Evolutionary conservation across 2,797 vertebrate species (phyloP), one percentile per base, ranked within the genome.

Genomic region (Clamator glandarius): DNA sequence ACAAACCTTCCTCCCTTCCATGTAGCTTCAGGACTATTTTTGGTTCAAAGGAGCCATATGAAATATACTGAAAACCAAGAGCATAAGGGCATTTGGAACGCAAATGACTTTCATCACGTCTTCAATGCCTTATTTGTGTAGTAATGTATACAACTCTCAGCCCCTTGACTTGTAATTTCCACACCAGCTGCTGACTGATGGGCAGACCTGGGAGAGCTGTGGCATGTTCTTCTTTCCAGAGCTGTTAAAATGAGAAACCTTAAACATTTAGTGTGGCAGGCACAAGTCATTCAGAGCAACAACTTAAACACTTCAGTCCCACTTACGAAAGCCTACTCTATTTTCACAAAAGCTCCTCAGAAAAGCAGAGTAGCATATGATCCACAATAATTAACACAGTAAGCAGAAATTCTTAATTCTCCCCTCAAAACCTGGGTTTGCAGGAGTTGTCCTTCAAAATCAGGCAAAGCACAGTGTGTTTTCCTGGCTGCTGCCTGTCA

Each of bases 181-280:
- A 74, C 51, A 39, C 14, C 28, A 64, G 64, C 23, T 8, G 2
- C 69, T 50, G 28, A 24, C 17, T 31, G 61, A 58, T 1, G 15
- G 61, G 44, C 54, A 50, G 61, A n/a, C 18, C 23, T 73, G 13
- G 39, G 51, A 58, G 44, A 69, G 46, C 31, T 44, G 55, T 35
- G 26, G 2, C 0, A 0, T 86, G 55, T 50, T 88, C 20, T 48
- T 55, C 28, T 64, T 57, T 33, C n/a, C 1, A 31, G 1, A 59
- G 20, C 11, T 5, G 2, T 35, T 33, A 39, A 68, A 42, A 44
- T 51, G 67, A 67, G 84, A 76, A 88, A 15, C 31, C 52, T 41
- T 8, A 39, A 44, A 55, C 39, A 12, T 7, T 19, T 57, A 8
- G 4, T 9, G 59, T 33, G 15, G 35, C 26, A 69, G 72, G 51